Base-by-base conservation (phyloP, 2,797 vertebrate genomes). In the Hemibagrus guttatus region DNA sequence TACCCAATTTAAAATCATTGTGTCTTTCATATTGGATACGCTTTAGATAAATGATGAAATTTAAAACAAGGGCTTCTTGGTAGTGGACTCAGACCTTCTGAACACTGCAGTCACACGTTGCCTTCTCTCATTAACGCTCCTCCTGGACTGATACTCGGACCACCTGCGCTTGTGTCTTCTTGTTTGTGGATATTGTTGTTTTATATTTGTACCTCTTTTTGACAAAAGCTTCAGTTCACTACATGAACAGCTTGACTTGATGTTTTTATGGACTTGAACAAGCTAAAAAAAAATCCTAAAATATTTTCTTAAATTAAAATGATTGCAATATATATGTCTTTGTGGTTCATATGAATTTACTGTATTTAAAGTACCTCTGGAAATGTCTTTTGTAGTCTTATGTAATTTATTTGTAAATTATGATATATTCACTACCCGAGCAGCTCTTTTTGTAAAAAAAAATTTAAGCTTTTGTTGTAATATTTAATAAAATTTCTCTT, bases 331-430 rank as follows among this genome's bases (percentile, higher is more conserved):
- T 72, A 66, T 49, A 64, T 42, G 17, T 82, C 21, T 74, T 79
- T 84, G 69, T 87, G 71, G 58, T 83, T 81, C 59, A 79, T 75
- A 74, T 59, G 63, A 81, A 84, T 83, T 86, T 58, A 42, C 78
- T 74, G 87, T 91, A 89, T 91, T 90, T 90, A 90, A 88, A 78
- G 87, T 86, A 89, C 86, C 54, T 84, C 21, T 85, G 89, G 58
- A 86, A 78, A 84, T 83, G 87, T 92, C 89, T 91, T 92, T 91
- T 88, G 87, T 88, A 87, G 86, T 52, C 54, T 87, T 69, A 39
- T 88, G 89, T 95, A 93, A 94, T 94, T 94, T 95, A 95, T 95
- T 95, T 94, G 89, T 91, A 93, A 92, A 92, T 92, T 92, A 90
- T 92, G 88, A 88, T 90, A 86, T 88, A 89, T 90, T 83, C 89